Base-by-base conservation (phyloP, 1,140 invertebrate species). In the Eumeta japonica region DNA sequence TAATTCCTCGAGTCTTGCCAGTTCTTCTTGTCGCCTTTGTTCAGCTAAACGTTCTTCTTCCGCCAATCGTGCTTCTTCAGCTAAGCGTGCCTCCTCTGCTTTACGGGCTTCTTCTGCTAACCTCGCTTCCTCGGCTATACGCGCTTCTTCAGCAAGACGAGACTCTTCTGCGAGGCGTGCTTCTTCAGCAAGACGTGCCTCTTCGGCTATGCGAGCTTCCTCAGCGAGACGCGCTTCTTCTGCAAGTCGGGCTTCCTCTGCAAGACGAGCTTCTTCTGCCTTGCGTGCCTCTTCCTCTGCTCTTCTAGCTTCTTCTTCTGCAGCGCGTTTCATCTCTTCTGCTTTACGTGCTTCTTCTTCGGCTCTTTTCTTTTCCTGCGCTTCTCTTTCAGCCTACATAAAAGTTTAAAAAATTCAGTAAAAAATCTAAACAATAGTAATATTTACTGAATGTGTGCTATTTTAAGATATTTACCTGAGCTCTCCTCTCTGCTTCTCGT, bases 11-110 rank as follows among this genome's bases (percentile, higher is more conserved):
- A 75, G 55, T 37, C 70, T 65, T 2, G 61, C 67, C 10, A 81
- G 52, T 52, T 80, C 78, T 40, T 80, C 78, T 45, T 80, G 76
- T 34, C 76, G 73, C 14, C 62, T 65, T 45, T 81, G 79, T 62
- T 82, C 80, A 27, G 81, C 82, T 62, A 77, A 64, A 58, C 76
- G 61, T 66, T 73, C 52, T 62, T 79, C 53, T 58, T 81, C 79
- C 10, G 79, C 81, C 35, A 79, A 16, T 12, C 66, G 63, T 0
- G 67, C 71, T 50, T 80, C 78, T 51, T 81, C 79, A 1, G 74
- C 77, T 28, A 65, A 28, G 12, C 59, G 57, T 3, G 62, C 73
- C 45, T 78, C 76, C 50, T 79, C 74, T 1, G 78, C 80, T 41
- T 62, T 13, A 10, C 68, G 58, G 1, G 74, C 72, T 55, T 80